Conservation (phyloP, 2,888 invertebrate species). For the Tetramorium bicarinatum region DNA sequence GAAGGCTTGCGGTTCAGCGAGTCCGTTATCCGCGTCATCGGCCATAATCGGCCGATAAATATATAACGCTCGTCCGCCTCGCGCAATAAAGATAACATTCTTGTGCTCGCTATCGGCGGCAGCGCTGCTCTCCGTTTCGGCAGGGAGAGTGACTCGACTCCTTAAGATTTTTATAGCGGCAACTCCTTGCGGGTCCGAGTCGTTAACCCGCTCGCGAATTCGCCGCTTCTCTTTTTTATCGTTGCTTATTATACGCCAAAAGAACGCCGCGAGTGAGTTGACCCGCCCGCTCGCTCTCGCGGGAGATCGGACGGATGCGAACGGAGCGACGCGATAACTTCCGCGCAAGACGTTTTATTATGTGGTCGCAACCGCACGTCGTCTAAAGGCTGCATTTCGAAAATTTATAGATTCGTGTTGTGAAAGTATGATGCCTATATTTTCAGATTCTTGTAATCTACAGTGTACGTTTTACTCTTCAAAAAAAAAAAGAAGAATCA, state of each 20-base stretch:
- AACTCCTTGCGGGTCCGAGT: conserved; percentile 74
- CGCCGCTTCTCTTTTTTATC: conserved; percentile 68
- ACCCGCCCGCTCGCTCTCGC: conserved; percentile 50
- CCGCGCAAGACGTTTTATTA: conserved; percentile 78
- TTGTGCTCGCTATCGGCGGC: conserved; percentile 48
- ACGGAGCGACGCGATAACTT: conserved; percentile 79
- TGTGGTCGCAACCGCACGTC: conserved; percentile 70
- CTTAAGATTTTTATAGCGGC: conserved; percentile 77
- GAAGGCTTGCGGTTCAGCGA: conserved; percentile 23
- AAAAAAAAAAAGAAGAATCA: not conserved
- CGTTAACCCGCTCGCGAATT: conserved; percentile 77
- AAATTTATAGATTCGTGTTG: conserved; percentile 21
- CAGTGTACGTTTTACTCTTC: not conserved
- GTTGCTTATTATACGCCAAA: conserved; percentile 55
- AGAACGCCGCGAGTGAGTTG: conserved; percentile 42
- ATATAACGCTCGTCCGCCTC: conserved; percentile 42
- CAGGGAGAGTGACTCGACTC: conserved; percentile 66
- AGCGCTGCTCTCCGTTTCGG: conserved; percentile 58
- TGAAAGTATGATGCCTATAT: not conserved
- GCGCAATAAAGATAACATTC: conserved; percentile 59
- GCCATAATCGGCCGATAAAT: conserved; percentile 53
- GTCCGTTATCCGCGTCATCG: conserved; percentile 51
- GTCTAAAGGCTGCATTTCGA: conserved; percentile 62
- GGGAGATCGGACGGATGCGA: conserved; percentile 75
- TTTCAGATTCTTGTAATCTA: not conserved